Base-by-base conservation (phyloP, 2,797 vertebrate species). In the Lacerta viridis region DNA sequence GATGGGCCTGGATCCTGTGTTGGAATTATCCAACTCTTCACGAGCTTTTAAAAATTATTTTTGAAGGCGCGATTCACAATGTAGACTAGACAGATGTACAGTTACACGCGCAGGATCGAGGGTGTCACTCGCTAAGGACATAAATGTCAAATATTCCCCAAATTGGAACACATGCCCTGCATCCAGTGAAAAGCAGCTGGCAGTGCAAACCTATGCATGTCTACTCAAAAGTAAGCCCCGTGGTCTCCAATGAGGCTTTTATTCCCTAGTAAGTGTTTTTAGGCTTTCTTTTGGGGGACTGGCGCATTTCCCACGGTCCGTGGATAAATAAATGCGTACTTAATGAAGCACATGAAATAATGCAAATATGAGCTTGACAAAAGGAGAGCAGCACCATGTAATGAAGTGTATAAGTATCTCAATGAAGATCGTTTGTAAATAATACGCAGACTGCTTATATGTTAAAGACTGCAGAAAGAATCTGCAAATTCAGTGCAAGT, bases 391-490 rank as follows among this genome's bases (percentile, higher is more conserved):
- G 50, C n/a, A 39, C 25, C 90, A 69, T 84, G 87, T 90, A 91
- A 92, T 80, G 86, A 82, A 83, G 92, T 50, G 64, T 80, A 68
- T 61, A n/a, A 86, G 75, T 90, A 71, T 93, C 59, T 91, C 89
- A 55, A 7, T 69, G 46, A 33, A 74, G n/a, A 74, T 59, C 7
- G 1, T 82, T 92, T 88, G 90, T 83, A 93, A 93, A 92, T 93
- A 89, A 41, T 89, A 86, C 87, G 71, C 91, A 89, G 11, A 23
- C 25, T 41, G 17, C 91, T 93, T 93, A 87, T 50, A 72, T 18
- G 15, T 10, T 86, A 87, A 27, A 83, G 88, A 59, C 39, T 80
- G 88, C 86, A 93, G 86, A 82, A 33, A 81, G 33, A 18, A 84
- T 85, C 81, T 89, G 83, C 78, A 94, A 85, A 93, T 88, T 89